Percentiles rank a stretch among this genome's conserved stretches.
phyloP scores from a whole-genome alignment of 2,888 invertebrate genomes.

The Bhutanitis thaidina region DNA sequence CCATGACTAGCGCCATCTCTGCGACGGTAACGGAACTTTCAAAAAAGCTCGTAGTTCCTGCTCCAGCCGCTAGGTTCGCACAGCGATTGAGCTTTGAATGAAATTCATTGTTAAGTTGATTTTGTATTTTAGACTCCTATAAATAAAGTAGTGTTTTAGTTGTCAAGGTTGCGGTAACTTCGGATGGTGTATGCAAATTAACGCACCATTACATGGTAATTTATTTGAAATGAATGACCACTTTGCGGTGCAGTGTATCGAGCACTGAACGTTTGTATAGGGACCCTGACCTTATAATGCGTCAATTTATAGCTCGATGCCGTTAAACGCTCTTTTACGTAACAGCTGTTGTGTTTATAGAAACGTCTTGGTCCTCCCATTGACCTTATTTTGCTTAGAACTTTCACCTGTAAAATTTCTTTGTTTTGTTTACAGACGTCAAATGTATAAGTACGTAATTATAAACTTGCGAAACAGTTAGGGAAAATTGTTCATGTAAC shows the following conservation, averaged over 20 bases:
- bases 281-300: constrained; percentile 78
- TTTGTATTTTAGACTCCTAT: constrained; percentile 32
- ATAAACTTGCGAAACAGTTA: no score
- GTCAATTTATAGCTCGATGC: constrained; percentile 74
- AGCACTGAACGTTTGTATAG: constrained; percentile 71
- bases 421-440: background rate
- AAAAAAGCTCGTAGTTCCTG: constrained; percentile 58
- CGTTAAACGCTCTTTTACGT: constrained; percentile 72
- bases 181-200: constrained; percentile 76
- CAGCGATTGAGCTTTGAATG: constrained; percentile 66
- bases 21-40: constrained; percentile 57
- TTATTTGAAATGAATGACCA: constrained; percentile 81
- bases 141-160: constrained; percentile 46
- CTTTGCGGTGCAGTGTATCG: constrained; percentile 76
- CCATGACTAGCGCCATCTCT: constrained; percentile 59
- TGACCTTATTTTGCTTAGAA: constrained; percentile 60
- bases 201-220: constrained; percentile 78
- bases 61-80: constrained; percentile 50
- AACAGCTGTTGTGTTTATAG: constrained; percentile 67
- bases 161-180: constrained; percentile 35
- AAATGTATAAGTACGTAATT: no score
- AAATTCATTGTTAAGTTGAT: constrained; percentile 36
- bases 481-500: no score
- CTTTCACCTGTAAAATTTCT: constrained; percentile 49
- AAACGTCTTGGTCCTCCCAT: constrained; percentile 54